A percentile compares a stretch with the other conserved stretches of the same genome.
These are phyloP conservation scores for Zaprionus davidi DNA, from an alignment of 1,140 invertebrate genomes.

Conservation along the genomic window DNA sequence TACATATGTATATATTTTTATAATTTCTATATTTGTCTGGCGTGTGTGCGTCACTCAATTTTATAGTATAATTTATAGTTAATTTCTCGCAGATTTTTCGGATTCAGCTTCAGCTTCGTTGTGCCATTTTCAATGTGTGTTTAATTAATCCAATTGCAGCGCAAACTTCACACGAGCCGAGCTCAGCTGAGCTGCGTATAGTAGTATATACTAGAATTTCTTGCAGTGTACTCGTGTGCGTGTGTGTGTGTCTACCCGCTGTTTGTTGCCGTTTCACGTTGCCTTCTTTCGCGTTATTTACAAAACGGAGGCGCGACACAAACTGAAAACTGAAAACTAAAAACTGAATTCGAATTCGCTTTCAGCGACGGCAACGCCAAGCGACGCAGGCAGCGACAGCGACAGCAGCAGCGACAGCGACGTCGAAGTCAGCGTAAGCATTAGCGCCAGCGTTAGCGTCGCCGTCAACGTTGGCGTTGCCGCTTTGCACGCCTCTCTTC, in stretches of 20 bases:
- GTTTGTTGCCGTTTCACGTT: conserved; percentile 46
- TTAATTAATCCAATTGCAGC: conserved; percentile 82
- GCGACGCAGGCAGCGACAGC: conserved; percentile 24
- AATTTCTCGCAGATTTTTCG: conserved; percentile 19
- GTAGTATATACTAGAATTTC: conserved; percentile 5
- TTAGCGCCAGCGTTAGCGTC: conserved; percentile 15
- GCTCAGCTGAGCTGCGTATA: conserved; percentile 15
- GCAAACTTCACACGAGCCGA: conserved; percentile 34
- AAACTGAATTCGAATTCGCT: conserved; percentile 79
- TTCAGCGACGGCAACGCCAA: conserved; percentile 48
- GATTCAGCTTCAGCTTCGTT: background rate
- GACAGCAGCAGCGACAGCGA: background rate
- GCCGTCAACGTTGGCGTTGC: background rate
- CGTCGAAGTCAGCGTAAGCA: conserved; percentile 20
- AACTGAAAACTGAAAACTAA: conserved; percentile 77
- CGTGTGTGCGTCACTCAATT: conserved; percentile 65
- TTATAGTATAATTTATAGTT: conserved; percentile 24
- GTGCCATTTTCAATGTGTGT: conserved; percentile 59
- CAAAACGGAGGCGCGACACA: conserved; percentile 82
- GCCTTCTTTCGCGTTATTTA: conserved; percentile 75
- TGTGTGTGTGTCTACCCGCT: conserved; percentile 59
- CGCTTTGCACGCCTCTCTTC: conserved; percentile 24
- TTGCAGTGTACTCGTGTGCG: conserved; percentile 12
- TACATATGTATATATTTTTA: conserved; percentile 35
- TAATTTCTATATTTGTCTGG: conserved; percentile 40